Conservation (phyloP, 2,113 vertebrate genomes). For the Murina feae region DNA sequence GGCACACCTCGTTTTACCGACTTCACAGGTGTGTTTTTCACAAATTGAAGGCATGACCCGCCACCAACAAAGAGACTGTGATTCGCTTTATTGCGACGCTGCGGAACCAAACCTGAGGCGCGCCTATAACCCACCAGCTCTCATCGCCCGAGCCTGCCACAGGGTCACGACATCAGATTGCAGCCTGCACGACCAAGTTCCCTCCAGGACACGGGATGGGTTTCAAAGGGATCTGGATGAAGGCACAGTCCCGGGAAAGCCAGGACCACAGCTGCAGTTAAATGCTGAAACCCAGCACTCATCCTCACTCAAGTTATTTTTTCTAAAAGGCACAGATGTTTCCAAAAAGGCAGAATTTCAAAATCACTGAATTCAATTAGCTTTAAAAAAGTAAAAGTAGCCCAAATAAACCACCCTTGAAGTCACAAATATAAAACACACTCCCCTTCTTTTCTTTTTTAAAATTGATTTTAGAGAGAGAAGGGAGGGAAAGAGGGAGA, state of each 20-base stretch:
- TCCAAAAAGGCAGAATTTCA: constrained; percentile 30
- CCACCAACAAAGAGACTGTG: not conserved
- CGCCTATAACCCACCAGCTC: not conserved
- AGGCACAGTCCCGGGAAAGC: not conserved
- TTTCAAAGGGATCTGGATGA: not conserved
- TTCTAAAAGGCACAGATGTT: not conserved
- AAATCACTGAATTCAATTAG: constrained; percentile 40
- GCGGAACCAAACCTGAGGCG: not conserved
- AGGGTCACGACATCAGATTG: not conserved
- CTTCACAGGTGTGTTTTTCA: not conserved
- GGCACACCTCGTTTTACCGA: not conserved
- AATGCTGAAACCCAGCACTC: not conserved
- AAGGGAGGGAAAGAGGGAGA: too few species aligned
- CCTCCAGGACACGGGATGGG: not conserved
- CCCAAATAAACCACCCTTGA: not conserved
- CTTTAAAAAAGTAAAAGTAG: not conserved
- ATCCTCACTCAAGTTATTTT: not conserved
- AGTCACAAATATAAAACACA: constrained; percentile 44
- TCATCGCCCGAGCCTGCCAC: not conserved
- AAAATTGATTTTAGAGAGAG: not conserved
- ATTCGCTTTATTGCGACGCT: not conserved
- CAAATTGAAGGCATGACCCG: not conserved
- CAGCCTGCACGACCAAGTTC: not conserved
- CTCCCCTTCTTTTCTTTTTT: not conserved
- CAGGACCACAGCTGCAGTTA: not conserved